Evolutionary conservation across 1,140 invertebrate genomes (phyloP), one percentile per base, ranked within the genome.

Genomic region (Tyrophagus putrescentiae): DNA sequence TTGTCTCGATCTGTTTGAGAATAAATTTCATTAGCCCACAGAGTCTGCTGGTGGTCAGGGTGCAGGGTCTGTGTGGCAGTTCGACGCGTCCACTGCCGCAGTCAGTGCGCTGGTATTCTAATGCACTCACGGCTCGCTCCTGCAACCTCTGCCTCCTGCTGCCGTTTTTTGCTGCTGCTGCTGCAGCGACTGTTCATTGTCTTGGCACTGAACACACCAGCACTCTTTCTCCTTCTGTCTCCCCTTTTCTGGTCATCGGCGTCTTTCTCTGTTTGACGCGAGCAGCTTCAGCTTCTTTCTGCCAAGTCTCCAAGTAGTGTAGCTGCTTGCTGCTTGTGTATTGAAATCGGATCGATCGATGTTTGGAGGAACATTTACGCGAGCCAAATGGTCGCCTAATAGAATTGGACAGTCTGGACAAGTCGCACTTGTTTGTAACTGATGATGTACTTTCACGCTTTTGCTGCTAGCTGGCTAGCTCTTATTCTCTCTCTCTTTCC

Each of bases 341-440:
- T 48, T 48, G 45, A 48, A 48, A 48, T 48, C 45, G 45, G 45
- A 48, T 48, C 45, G 45, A 48, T 48, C 45, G 45, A 48, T 48
- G 45, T 48, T 48, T 48, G 45, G 7, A 48, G 13, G 18, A 7
- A 7, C 18, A 7, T 48, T 48, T 48, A 6, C 18, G 23, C 45
- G 7, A 7, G 7, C 45, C 45, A 48, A 7, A 7, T 18, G 18
- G 7, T 48, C 45, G 18, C 45, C 45, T 48, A 48, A 48, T 48
- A 6, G 45, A 48, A 48, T 48, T 48, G 45, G 45, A 48, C 45
- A 48, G 45, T 48, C 45, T 48, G 45, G 45, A 48, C 45, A 48
- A 48, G 45, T 48, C 45, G 45, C 45, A 48, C 45, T 48, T 48
- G 45, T 48, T 48, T 48, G 45, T 48, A 7, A 48, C 45, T 48